Percentiles rank a stretch among this genome's conserved stretches.
Conservation (phyloP, 2,113 vertebrate genomes). For the Hiodon alosoides region DNA sequence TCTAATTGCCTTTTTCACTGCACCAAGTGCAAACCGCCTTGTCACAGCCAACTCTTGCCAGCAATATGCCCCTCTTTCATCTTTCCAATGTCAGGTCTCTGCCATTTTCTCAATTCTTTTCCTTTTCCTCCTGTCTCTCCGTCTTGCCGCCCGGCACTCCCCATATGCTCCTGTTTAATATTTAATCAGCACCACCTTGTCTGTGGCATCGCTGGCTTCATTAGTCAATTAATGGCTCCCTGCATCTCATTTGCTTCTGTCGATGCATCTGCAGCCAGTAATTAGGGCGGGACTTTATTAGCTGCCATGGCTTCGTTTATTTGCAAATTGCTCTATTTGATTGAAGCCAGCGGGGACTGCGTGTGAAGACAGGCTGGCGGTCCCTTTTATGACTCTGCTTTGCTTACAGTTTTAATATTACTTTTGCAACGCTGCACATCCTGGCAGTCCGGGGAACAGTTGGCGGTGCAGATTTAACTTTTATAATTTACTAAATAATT, state of each 20-base stretch:
- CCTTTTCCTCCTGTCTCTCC: neutral
- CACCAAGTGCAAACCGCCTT: constrained; percentile 41
- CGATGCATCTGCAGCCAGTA: constrained; percentile 77
- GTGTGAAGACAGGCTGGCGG: constrained; percentile 57
- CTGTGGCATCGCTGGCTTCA: constrained; percentile 72
- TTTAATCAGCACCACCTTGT: constrained; percentile 81
- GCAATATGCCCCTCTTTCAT: constrained; percentile 24
- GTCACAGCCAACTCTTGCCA: constrained; percentile 31
- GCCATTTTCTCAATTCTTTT: constrained; percentile 6
- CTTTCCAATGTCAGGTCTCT: constrained; percentile 13
- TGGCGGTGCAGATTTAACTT: constrained; percentile 65
- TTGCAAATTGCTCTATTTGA: constrained; percentile 65
- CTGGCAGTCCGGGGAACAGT: constrained; percentile 60
- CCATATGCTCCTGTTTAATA: constrained; percentile 82
- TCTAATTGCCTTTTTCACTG: constrained; percentile 60
- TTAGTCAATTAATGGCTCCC: constrained; percentile 81
- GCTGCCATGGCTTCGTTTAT: constrained; percentile 67
- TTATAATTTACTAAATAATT: constrained; percentile 74
- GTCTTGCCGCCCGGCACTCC: constrained; percentile 52
- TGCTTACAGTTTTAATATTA: constrained; percentile 64
- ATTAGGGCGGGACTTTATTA: constrained; percentile 79
- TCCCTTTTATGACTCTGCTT: constrained; percentile 57
- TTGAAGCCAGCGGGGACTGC: constrained; percentile 63
- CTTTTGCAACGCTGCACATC: constrained; percentile 62
- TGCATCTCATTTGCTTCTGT: constrained; percentile 69